These are phyloP conservation scores for Gephyroberyx darwinii DNA, from an alignment of 2,797 vertebrate species.

Conservation along the genomic window DNA sequence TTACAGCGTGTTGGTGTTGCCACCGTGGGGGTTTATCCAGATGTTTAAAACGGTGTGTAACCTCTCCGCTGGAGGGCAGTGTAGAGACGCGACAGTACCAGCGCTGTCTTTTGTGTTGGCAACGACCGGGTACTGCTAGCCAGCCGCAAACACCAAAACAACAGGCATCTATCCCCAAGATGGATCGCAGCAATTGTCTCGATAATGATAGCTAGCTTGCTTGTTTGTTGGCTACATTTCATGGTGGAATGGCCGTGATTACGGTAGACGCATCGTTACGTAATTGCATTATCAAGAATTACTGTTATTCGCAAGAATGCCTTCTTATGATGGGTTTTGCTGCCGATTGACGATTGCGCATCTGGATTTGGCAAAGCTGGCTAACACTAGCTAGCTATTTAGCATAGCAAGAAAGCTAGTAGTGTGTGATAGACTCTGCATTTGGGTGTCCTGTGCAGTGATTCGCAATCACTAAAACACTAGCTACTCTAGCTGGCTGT, in stretches of 20 bases:
- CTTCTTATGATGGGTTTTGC: conserved; percentile 20
- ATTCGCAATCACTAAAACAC: background rate
- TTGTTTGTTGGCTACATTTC: background rate
- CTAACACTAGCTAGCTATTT: conserved; percentile 28
- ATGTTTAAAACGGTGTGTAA: conserved; percentile 21
- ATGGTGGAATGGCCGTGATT: background rate
- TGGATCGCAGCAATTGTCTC: background rate
- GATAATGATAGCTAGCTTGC: background rate
- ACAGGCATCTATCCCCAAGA: conserved; percentile 37
- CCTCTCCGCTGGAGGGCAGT: conserved; percentile 60
- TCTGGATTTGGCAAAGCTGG: conserved; percentile 68
- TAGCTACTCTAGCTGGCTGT: conserved; percentile 34
- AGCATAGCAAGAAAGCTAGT: conserved; percentile 36
- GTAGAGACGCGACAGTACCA: background rate
- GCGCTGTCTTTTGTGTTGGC: conserved; percentile 68
- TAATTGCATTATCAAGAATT: background rate
- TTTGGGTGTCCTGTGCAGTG: conserved; percentile 24
- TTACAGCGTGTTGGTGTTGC: too few species aligned
- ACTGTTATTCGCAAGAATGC: conserved; percentile 1
- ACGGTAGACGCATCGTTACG: background rate
- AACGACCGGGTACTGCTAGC: conserved; percentile 46
- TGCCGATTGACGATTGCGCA: conserved; percentile 64
- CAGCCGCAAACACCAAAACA: conserved; percentile 64
- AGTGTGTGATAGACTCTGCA: conserved; percentile 17
- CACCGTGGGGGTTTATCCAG: conserved; percentile 26